These are phyloP conservation scores for Caenorhabditis doughertyi DNA, from an alignment of 2,888 invertebrate species.

Conservation along the genomic window DNA sequence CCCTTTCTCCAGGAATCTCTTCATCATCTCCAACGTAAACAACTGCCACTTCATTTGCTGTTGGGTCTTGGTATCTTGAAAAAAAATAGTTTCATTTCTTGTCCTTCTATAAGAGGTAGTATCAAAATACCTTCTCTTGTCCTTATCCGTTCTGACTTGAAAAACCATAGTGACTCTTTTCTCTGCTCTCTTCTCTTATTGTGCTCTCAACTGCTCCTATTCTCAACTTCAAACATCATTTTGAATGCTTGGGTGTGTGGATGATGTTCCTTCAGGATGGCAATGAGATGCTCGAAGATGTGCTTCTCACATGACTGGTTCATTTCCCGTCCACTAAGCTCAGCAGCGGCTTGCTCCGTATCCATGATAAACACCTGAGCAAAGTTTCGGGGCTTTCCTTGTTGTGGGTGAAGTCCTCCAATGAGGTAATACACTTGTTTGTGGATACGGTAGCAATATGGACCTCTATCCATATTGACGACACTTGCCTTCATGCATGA, in stretches of 20 bases:
- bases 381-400: background rate
- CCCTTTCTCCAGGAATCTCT: too few species aligned
- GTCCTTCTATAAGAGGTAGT: too few species aligned
- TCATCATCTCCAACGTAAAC: too few species aligned
- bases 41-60: background rate
- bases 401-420: background rate
- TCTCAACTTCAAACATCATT: too few species aligned
- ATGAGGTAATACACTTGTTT: too few species aligned
- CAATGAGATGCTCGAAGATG: background rate
- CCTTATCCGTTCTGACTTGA: background rate
- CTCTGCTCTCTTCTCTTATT: background rate
- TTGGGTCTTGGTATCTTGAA: too few species aligned
- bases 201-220: background rate
- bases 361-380: background rate
- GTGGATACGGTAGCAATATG: background rate
- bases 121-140: background rate
- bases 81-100: too few species aligned
- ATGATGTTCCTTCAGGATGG: background rate
- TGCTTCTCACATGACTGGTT: background rate
- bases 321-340: background rate
- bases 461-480: background rate
- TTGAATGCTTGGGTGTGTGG: too few species aligned
- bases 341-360: background rate
- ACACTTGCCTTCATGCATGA: background rate
- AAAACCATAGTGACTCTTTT: constrained; percentile 1